Conservation (phyloP, 2,113 vertebrate species). For the Prionailurus viverrinus region DNA sequence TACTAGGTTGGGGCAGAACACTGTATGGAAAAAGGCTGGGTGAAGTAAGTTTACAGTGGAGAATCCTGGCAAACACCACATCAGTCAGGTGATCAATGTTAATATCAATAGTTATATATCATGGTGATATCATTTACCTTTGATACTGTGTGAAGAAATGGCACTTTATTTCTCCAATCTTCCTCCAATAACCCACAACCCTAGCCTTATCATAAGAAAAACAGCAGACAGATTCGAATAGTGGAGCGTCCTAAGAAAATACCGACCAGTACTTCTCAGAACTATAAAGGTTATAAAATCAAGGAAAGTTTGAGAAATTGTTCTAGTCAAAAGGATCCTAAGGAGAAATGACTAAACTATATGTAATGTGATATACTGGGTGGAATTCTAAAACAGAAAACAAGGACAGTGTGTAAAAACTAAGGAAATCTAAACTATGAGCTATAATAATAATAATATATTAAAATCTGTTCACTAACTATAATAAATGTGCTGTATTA, state of each 20-base stretch:
- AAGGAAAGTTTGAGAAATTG: not conserved
- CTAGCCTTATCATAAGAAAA: not conserved
- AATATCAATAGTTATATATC: not conserved
- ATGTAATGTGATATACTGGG: not conserved
- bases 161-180: not conserved
- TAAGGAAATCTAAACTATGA: not conserved
- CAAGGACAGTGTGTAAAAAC: not conserved
- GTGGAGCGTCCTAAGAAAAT: not conserved
- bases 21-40: not conserved
- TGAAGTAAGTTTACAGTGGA: not conserved
- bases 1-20: not conserved
- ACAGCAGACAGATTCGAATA: not conserved
- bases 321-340: not conserved
- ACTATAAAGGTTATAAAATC: not conserved
- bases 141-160: not conserved
- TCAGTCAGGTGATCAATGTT: not conserved
- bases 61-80: not conserved
- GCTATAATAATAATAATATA: not conserved
- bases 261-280: not conserved
- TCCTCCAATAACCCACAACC: not conserved
- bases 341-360: not conserved
- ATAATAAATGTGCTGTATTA: not conserved
- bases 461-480: not conserved
- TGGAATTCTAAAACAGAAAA: not conserved
- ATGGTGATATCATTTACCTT: not conserved